Percentiles rank a stretch among this genome's conserved stretches.
Conservation (phyloP, 2,113 vertebrate genomes). For the Hipposideros armiger region DNA sequence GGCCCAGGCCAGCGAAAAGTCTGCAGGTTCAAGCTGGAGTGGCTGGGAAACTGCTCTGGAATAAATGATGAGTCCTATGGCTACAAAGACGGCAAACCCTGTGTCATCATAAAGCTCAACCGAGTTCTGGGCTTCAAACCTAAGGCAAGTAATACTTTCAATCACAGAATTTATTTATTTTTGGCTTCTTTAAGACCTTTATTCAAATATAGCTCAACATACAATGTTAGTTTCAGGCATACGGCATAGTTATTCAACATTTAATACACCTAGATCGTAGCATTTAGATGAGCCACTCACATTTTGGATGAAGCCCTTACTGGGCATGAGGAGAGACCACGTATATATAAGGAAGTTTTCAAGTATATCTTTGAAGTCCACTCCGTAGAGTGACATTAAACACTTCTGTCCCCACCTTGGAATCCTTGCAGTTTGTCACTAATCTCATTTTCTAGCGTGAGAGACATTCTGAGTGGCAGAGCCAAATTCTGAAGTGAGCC, state of each 20-base stretch:
- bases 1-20: constrained; percentile 85
- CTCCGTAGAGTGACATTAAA: neutral
- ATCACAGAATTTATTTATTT: no score
- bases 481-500: neutral
- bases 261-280: no score
- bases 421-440: neutral
- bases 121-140: constrained; percentile 95
- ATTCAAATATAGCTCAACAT: no score
- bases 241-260: no score
- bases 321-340: neutral
- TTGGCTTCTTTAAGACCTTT: no score
- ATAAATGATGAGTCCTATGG: constrained; percentile 85
- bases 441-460: neutral
- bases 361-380: neutral
- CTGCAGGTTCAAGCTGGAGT: constrained; percentile 90
- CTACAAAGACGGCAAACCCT: constrained; percentile 93
- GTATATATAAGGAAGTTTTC: neutral
- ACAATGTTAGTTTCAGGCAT: no score
- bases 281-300: neutral
- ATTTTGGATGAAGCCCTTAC: no score
- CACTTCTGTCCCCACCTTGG: neutral
- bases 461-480: neutral
- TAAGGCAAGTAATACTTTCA: constrained; percentile 87
- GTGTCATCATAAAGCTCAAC: constrained; percentile 96
- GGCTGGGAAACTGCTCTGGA: constrained; percentile 93